Base-by-base conservation (phyloP, 2,113 vertebrate species). In the Oreochromis niloticus region DNA sequence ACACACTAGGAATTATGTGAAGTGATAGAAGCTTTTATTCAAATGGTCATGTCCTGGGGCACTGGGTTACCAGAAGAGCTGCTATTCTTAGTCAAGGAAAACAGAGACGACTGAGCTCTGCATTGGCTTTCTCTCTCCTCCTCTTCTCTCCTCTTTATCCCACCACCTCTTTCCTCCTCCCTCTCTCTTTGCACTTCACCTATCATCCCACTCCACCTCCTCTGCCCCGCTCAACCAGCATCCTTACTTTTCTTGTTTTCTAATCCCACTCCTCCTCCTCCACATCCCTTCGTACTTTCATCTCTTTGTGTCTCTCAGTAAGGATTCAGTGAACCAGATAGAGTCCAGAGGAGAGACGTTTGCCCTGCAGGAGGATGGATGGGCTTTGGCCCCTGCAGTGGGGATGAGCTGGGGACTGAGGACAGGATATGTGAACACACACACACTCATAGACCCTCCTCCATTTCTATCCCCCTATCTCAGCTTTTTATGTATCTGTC, bases 51-150 rank as follows among this genome's bases (percentile, higher is more conserved):
- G 94, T 95, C 96, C 94, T 81, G 81, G 92, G 89, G 95, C 93
- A 92, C 36, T 92, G 90, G 94, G 93, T 93, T 93, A 95, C 84
- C 92, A 94, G 87, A 96, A 94, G 94, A 94, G 94, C 85, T 93
- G 82, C 95, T 96, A 94, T 96, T 96, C 89, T 94, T 95, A 95
- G 94, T 89, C 82, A 89, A 87, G 90, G 57, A 88, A 87, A 89
- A 90, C 85, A 93, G 86, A 91, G 88, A 87, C 88, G 85, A 90
- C 71, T 82, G 61, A 84, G 86, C 78, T 68, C 61, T 83, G 46
- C 84, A 57, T 91, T 81, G 92, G 89, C 85, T 91, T 85, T 91
- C 87, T 86, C 90, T 84, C 50, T 88, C 78, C 81, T 85, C 86
- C 52, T 89, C 88, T 36, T 54, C 88, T 89, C 88, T 71, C 54